These are phyloP conservation scores for Myocastor coypus DNA, from an alignment of 2,113 vertebrate genomes.

Conservation along the genomic window DNA sequence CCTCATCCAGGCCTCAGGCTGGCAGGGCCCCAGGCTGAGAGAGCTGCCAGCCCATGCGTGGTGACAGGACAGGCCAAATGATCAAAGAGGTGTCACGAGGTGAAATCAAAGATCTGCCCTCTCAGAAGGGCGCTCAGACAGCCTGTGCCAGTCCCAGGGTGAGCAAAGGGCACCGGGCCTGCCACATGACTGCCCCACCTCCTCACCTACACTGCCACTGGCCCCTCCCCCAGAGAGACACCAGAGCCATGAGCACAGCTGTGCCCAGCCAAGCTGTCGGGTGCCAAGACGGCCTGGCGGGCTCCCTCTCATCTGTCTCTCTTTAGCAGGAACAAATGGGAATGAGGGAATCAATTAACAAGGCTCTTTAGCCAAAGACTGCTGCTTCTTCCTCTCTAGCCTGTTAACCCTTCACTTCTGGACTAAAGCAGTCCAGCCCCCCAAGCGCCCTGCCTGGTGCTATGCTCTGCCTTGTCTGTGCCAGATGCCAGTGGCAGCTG, in stretches of 20 bases:
- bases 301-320: conserved; percentile 92
- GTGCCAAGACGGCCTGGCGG: conserved; percentile 93
- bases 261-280: conserved; percentile 88
- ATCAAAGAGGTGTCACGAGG: conserved; percentile 44
- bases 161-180: not conserved
- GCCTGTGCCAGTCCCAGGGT: not conserved
- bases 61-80: conserved; percentile 9
- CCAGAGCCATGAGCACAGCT: conserved; percentile 89
- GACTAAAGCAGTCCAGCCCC: not conserved
- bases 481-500: conserved; percentile 52
- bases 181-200: not conserved
- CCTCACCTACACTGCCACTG: conserved; percentile 57
- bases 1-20: conserved; percentile 7
- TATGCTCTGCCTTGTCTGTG: not conserved
- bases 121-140: not conserved
- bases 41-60: not conserved
- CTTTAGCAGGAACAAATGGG: conserved; percentile 96
- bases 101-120: conserved; percentile 49
- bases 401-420: conserved; percentile 77
- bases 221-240: conserved; percentile 69
- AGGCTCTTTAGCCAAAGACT: conserved; percentile 94
- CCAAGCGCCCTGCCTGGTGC: not conserved
- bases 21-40: not conserved
- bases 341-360: conserved; percentile 97
- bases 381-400: conserved; percentile 82